phyloP scores from a whole-genome alignment of 2,888 invertebrate genomes.

The Glomeris marginata region DNA sequence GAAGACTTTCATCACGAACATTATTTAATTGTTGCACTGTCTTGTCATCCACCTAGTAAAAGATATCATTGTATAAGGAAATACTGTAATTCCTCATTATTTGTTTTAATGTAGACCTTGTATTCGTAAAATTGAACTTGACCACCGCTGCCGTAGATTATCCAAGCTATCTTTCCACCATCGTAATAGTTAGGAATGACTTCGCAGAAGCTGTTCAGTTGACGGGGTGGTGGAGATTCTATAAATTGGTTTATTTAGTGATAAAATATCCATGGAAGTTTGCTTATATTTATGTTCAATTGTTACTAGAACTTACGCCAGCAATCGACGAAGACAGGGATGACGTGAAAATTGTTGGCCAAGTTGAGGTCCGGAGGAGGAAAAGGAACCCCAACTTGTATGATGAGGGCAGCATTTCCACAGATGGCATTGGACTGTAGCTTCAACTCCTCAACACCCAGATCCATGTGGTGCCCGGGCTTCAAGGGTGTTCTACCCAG shows the following conservation, averaged over 20 bases:
- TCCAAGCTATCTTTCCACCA: conserved; percentile 10
- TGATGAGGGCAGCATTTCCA: conserved; percentile 6
- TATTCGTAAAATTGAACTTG: conserved; percentile 8
- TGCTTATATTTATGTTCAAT: no score
- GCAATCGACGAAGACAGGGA: conserved; percentile 8
- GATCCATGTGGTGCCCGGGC: conserved; percentile 3
- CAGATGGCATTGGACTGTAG: conserved; percentile 6
- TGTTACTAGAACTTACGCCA: conserved; percentile 4
- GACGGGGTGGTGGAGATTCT: no score
- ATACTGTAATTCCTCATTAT: no score
- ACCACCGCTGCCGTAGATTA: conserved; percentile 6
- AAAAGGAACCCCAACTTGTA: conserved; percentile 21
- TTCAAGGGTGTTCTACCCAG: conserved; percentile 2
- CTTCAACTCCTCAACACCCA: neutral
- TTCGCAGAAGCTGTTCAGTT: conserved; percentile 1
- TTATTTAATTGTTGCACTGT: neutral
- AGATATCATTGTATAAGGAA: no score
- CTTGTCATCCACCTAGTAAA: neutral
- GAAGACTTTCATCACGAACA: neutral
- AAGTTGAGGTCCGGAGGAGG: conserved; percentile 70
- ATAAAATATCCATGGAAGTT: no score
- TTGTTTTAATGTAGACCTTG: conserved; percentile 2
- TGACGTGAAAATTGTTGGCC: conserved; percentile 37
- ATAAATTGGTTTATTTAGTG: no score
- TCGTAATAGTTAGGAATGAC: conserved; percentile 12